These are phyloP conservation scores for Nettapus auritus DNA, from an alignment of 2,113 vertebrate genomes.

Conservation along the genomic window DNA sequence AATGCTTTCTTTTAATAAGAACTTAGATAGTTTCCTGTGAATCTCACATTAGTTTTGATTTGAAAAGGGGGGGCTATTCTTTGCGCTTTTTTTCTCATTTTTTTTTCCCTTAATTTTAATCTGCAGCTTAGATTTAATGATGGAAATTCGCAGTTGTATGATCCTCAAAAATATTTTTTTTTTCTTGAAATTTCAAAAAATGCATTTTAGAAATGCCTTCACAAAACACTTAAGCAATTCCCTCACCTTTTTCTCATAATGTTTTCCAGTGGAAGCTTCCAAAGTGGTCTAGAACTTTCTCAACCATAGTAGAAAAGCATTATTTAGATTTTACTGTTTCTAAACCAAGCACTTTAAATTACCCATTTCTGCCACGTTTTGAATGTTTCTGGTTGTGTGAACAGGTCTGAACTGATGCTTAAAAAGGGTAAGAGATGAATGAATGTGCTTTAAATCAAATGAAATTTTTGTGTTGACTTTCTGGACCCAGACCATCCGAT, in stretches of 20 bases:
- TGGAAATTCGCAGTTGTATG: not conserved
- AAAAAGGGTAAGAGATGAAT: not conserved
- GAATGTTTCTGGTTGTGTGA: not conserved
- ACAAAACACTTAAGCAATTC: not conserved
- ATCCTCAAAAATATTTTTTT: not conserved
- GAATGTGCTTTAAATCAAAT: not conserved
- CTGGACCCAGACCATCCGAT: not conserved
- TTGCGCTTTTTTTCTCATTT: not conserved
- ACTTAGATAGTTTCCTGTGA: not conserved
- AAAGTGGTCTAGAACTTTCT: not conserved
- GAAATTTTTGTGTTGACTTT: not conserved
- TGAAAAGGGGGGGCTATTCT: not conserved
- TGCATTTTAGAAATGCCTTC: not conserved
- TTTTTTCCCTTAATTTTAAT: not conserved
- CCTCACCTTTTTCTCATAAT: not conserved
- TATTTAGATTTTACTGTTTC: not conserved
- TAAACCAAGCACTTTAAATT: not conserved
- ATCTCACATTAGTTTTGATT: not conserved
- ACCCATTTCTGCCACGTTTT: fast-evolving
- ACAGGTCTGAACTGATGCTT: not conserved
- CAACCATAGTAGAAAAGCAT: not conserved
- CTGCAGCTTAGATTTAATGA: not conserved
- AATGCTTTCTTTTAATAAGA: not conserved
- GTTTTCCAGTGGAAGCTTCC: not conserved
- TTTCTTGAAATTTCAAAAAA: not conserved